Evolutionary conservation across 2,113 vertebrate genomes (phyloP).

Genomic region (Gopherus evgoodei): DNA sequence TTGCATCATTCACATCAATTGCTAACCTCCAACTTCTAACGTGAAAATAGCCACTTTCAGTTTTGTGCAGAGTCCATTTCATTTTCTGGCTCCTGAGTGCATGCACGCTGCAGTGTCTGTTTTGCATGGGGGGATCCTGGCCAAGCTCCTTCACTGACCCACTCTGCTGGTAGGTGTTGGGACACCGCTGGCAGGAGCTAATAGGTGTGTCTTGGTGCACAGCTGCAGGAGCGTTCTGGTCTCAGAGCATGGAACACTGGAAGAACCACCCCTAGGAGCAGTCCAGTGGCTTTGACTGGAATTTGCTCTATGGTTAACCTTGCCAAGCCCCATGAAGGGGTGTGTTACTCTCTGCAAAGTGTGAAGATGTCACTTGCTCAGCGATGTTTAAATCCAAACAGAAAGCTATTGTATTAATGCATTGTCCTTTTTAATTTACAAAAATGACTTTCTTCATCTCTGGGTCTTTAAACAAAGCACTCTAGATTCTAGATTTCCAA

Average conservation of each 20-base stretch:
- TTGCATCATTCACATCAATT: rapidly evolving
- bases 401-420: background rate
- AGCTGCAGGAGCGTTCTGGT: background rate
- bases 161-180: background rate
- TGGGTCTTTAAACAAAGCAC: background rate
- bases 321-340: background rate
- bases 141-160: background rate
- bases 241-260: too few species aligned
- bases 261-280: background rate
- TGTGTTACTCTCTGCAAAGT: background rate
- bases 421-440: background rate
- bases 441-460: background rate
- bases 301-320: background rate
- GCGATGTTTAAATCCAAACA: background rate
- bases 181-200: background rate
- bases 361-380: background rate
- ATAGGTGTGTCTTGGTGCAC: background rate
- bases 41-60: rapidly evolving
- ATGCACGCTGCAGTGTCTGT: background rate
- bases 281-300: background rate
- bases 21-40: background rate
- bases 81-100: background rate
- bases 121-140: background rate
- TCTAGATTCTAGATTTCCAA: too few species aligned
- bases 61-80: rapidly evolving